Evolutionary conservation across 2,797 vertebrate species (phyloP), one percentile per base, ranked within the genome.

Genomic region (Channallabes apus): DNA sequence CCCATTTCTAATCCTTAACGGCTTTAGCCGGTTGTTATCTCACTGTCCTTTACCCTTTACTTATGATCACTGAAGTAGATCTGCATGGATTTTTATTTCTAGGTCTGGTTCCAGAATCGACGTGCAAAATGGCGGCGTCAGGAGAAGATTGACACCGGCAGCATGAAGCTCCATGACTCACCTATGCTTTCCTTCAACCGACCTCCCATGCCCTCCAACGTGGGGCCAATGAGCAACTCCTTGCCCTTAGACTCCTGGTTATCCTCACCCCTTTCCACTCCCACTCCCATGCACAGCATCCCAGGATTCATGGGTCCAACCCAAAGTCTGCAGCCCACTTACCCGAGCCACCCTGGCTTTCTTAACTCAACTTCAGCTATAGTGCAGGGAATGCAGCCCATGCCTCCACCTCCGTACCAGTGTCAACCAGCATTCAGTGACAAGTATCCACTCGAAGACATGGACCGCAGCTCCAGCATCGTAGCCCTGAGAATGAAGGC

Each of bases 91-190:
- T 35, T 14, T 35, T 12, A 1, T 82, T 32, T 7, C 29, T 86
- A 98, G 97, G 97, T 98, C 62, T 98, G 98, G 97, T 98, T 99
- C 92, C 97, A 99, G 93, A 99, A 98, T 90, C 94, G 97, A 67
- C 92, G 97, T 64, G 97, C 98, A 86, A 98, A 98, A 90, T 98
- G 97, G 98, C 92, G 97, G 69, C 95, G 96, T 54, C 97, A 99
- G 89, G 98, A 99, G 90, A 98, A 97, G 89, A 94, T 98, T 93
- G 97, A 99, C 91, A 95, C 95, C 0, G 94, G 94, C 86, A 94
- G 95, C 2, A 95, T 97, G 92, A 97, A 98, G 91, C 95, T 97
- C 69, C 97, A 97, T 0, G 96, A 98, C 86, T 95, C 96, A 0
- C 94, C 97, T 0, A 93, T 97, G 90, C 90, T 97, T 51, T 96